These are phyloP conservation scores for Mormoops blainvillei DNA, from an alignment of 2,113 vertebrate genomes.

Conservation along the genomic window DNA sequence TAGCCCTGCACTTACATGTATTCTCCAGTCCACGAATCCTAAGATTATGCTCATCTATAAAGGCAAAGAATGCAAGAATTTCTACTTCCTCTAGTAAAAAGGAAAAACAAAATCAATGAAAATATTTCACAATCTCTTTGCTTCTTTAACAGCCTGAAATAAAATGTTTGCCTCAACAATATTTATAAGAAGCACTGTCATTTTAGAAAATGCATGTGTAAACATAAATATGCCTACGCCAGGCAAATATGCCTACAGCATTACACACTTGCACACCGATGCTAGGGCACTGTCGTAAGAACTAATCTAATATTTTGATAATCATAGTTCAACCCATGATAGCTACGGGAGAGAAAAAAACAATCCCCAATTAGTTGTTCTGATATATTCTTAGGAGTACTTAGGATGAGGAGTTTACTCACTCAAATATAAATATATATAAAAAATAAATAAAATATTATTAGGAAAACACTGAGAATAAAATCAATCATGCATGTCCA, in stretches of 20 bases:
- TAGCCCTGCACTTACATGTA: neutral
- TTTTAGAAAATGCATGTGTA: neutral
- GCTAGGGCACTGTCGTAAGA: neutral
- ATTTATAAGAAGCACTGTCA: neutral
- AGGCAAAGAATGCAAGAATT: constrained; percentile 3
- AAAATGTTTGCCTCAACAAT: neutral
- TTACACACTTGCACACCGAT: neutral
- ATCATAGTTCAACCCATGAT: neutral
- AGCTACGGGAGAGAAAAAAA: neutral
- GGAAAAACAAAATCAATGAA: constrained; percentile 15
- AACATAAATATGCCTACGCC: neutral
- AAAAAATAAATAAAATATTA: neutral
- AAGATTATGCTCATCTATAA: neutral
- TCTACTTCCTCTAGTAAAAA: neutral
- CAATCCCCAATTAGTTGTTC: neutral
- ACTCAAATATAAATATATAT: neutral
- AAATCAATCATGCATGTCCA: neutral
- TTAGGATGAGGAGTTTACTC: neutral
- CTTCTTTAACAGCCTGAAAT: neutral
- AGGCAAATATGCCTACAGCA: neutral
- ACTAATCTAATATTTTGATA: neutral
- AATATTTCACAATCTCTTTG: neutral
- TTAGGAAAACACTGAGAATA: neutral
- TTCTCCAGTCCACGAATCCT: neutral
- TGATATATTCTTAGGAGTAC: neutral